Evolutionary conservation across 2,113 vertebrate species (phyloP).

Genomic region (Sarotherodon lohbergeri): DNA sequence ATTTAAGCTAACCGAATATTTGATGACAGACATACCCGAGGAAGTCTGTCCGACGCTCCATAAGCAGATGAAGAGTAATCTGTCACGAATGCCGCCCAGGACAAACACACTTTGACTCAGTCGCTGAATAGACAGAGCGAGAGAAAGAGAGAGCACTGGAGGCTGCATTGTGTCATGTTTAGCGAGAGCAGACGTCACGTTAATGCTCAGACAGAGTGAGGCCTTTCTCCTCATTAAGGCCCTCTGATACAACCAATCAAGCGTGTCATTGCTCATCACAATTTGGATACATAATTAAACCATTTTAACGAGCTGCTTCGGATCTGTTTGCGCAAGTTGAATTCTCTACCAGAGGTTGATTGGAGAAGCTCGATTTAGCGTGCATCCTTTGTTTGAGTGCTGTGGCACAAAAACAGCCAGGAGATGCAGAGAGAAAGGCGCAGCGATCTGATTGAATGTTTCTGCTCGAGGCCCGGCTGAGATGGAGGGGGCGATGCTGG

Average conservation of each 20-base stretch:
- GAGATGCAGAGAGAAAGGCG: background rate
- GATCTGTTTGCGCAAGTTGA: background rate
- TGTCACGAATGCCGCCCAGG: background rate
- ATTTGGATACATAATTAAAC: constrained; percentile 56
- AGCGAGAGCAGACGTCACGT: background rate
- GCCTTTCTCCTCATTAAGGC: constrained; percentile 39
- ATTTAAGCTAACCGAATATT: background rate
- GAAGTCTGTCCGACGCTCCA: background rate
- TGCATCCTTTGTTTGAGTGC: background rate
- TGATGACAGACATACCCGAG: background rate
- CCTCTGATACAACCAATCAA: constrained; percentile 59
- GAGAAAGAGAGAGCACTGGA: background rate
- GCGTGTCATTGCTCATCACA: constrained; percentile 68
- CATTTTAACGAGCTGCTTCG: constrained; percentile 49
- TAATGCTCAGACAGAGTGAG: background rate
- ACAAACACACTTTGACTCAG: background rate
- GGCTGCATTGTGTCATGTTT: constrained; percentile 17
- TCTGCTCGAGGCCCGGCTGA: background rate
- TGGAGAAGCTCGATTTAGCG: background rate
- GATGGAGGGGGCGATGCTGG: background rate
- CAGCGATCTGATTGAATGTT: background rate
- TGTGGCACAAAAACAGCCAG: background rate
- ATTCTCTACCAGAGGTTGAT: background rate
- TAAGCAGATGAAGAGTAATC: background rate
- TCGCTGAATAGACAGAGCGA: background rate